Conservation (phyloP, 2,113 vertebrate genomes). For the Steatornis caripensis region DNA sequence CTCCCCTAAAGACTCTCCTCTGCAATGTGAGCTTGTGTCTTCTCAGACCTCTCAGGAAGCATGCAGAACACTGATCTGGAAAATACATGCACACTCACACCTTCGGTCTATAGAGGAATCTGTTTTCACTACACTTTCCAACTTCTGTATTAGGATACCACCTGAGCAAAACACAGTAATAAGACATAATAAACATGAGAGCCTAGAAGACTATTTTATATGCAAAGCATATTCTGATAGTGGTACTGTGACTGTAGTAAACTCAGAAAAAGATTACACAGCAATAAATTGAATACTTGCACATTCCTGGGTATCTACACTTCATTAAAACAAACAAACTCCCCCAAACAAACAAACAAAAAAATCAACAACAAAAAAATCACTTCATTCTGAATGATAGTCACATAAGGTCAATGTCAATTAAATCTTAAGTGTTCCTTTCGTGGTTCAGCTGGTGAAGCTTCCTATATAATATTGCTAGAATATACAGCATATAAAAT, state of each 20-base stretch:
- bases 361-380: background rate
- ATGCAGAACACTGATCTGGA: background rate
- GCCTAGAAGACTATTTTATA: background rate
- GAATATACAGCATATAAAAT: slow-evolving; percentile 44
- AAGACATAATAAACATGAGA: background rate
- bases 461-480: slow-evolving; percentile 24
- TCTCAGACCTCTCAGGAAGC: background rate
- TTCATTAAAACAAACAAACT: background rate
- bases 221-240: background rate
- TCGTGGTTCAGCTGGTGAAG: background rate
- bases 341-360: background rate
- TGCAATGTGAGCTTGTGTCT: background rate
- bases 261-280: background rate
- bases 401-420: slow-evolving; percentile 1
- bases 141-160: background rate
- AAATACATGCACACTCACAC: background rate
- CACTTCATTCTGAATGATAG: background rate
- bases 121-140: background rate
- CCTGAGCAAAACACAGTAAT: background rate
- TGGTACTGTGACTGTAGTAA: background rate
- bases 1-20: background rate
- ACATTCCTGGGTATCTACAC: background rate
- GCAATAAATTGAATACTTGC: background rate
- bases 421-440: slow-evolving; percentile 47
- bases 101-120: background rate